Base-by-base conservation (phyloP, 2,113 vertebrate genomes). In the Passer montanus region DNA sequence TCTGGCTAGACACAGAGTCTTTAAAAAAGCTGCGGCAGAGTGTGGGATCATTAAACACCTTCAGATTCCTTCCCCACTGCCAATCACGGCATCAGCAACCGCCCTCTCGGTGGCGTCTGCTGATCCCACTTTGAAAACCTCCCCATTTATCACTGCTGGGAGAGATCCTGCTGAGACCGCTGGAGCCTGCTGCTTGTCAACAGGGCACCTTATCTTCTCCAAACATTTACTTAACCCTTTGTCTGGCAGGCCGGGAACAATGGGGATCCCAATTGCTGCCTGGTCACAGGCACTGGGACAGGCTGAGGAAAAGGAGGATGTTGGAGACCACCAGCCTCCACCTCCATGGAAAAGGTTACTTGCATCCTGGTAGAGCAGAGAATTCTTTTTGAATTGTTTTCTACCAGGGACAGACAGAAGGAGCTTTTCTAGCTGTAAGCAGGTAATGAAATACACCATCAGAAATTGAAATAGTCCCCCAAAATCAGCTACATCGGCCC, bases 141-240 rank as follows among this genome's bases (percentile, higher is more conserved):
- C 92, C 96, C 96, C 77, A 97, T 97, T 98, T 91, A 95, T 98
- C 98, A 97, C 87, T 0, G 74, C 96, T 78, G 80, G 68, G 84
- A 94, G 90, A 93, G 94, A 95, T 93, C 89, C 87, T 93, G 93
- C 96, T 87, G 95, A 97, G 96, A 97, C 96, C 97, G 93, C 95
- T 95, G 98, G 98, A 98, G 98, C 97, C 98, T 98, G 98, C 97
- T 98, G 98, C 96, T 98, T 98, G 98, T 98, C 98, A 98, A 97
- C 91, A 95, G 98, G 98, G 97, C 97, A 96, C 95, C 98, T 98
- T 98, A 98, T 98, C 98, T 98, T 98, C 97, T 97, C 98, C 97
- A 98, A 98, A 98, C 94, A 98, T 99, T 98, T 98, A 98, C 98
- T 99, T 98, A 98, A 98, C 98, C 98, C 98, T 98, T 98, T 98